These are phyloP conservation scores for Nesospiza acunhae DNA, from an alignment of 2,113 vertebrate species.

Conservation along the genomic window DNA sequence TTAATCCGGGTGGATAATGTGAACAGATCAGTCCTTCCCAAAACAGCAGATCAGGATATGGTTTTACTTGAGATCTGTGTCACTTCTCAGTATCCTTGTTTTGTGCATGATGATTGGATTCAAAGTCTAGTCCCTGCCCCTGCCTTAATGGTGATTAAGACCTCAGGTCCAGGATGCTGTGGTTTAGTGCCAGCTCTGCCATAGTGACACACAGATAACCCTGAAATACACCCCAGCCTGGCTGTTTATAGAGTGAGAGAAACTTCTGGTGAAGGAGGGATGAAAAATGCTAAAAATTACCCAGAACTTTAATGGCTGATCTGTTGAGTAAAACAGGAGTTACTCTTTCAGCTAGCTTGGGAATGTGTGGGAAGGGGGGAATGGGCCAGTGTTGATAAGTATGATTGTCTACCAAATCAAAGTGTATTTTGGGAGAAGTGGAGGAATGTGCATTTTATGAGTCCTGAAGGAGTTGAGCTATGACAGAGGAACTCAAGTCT, in stretches of 20 bases:
- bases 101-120: background rate
- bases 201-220: background rate
- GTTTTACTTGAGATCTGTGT: background rate
- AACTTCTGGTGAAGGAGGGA: background rate
- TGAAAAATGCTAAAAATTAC: background rate
- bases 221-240: background rate
- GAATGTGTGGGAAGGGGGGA: background rate
- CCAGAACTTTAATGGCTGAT: background rate
- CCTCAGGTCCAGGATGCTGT: background rate
- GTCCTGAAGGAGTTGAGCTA: conserved; percentile 16
- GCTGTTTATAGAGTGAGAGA: background rate
- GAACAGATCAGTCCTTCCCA: background rate
- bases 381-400: background rate
- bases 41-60: background rate
- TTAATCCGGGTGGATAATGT: background rate
- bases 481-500: conserved; percentile 8
- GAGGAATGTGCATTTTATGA: conserved; percentile 32
- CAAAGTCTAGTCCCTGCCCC: background rate
- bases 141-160: background rate
- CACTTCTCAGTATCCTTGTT: background rate
- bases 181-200: background rate
- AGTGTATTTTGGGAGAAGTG: background rate
- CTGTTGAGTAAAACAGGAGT: background rate
- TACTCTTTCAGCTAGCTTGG: background rate
- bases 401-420: background rate